These are phyloP conservation scores for Vesta saturnalis DNA, from an alignment of 2,888 invertebrate genomes.

Conservation along the genomic window DNA sequence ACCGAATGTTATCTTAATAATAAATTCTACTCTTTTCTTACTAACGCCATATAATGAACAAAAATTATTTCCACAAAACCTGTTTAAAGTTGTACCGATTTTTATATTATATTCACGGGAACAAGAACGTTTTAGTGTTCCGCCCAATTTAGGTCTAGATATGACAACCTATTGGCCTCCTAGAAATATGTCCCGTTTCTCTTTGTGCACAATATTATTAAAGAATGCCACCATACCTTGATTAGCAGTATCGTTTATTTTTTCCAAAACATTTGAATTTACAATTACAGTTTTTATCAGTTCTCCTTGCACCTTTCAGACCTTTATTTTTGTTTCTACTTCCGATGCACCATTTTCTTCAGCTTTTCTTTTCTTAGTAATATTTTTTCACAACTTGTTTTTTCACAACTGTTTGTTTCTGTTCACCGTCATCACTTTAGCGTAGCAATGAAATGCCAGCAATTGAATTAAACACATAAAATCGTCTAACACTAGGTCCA, in stretches of 20 bases:
- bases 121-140: slow-evolving; percentile 17
- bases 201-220: slow-evolving; percentile 28
- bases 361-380: slow-evolving; percentile 12
- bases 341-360: too few relatives aligned
- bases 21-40: slow-evolving; percentile 23
- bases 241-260: slow-evolving; percentile 26
- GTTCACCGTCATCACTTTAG: too few relatives aligned
- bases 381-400: too few relatives aligned
- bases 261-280: slow-evolving; percentile 10
- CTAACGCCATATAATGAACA: slow-evolving; percentile 20
- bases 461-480: slow-evolving; percentile 33
- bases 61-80: neutral
- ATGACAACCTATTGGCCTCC: too few relatives aligned
- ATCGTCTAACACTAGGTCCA: too few relatives aligned
- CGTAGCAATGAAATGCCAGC: slow-evolving; percentile 28
- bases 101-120: slow-evolving; percentile 30
- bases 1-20: neutral
- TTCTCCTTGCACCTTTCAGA: too few relatives aligned
- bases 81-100: neutral
- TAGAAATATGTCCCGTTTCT: slow-evolving; percentile 21
- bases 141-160: slow-evolving; percentile 23
- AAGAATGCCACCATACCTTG: slow-evolving; percentile 27
- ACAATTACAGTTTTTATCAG: too few relatives aligned
- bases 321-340: too few relatives aligned
- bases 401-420: too few relatives aligned